Conservation (phyloP, 2,113 vertebrate genomes). For the Notarius quadriscutis region DNA sequence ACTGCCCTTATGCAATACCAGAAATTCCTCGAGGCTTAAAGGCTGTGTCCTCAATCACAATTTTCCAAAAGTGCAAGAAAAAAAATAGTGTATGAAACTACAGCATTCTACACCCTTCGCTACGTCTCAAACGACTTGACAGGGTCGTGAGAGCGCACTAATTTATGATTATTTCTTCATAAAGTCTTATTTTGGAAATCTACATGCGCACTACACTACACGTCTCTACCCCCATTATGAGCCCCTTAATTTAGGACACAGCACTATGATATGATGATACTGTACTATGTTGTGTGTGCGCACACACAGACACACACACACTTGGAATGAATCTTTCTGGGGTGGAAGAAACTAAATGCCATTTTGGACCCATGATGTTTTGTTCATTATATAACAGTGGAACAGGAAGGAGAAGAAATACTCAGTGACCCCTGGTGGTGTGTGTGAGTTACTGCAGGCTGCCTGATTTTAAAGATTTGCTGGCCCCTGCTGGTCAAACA, state of each 20-base stretch:
- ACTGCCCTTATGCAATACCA: background rate
- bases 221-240: background rate
- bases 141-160: background rate
- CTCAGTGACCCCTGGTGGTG: background rate
- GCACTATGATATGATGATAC: background rate
- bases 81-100: background rate
- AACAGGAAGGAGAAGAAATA: background rate
- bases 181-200: background rate
- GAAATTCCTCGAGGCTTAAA: background rate
- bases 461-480: background rate
- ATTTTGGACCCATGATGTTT: background rate
- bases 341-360: background rate
- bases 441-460: background rate
- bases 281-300: background rate
- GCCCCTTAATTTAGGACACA: background rate
- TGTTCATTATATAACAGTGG: background rate
- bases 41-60: background rate
- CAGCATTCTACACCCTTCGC: background rate
- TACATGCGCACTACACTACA: background rate
- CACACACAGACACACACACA: background rate
- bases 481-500: conserved; percentile 10
- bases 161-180: background rate
- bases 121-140: background rate
- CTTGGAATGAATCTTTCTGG: background rate
- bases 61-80: no score